These are phyloP conservation scores for Drosophila subpulchrella DNA, from an alignment of 1,140 invertebrate genomes.

Conservation along the genomic window DNA sequence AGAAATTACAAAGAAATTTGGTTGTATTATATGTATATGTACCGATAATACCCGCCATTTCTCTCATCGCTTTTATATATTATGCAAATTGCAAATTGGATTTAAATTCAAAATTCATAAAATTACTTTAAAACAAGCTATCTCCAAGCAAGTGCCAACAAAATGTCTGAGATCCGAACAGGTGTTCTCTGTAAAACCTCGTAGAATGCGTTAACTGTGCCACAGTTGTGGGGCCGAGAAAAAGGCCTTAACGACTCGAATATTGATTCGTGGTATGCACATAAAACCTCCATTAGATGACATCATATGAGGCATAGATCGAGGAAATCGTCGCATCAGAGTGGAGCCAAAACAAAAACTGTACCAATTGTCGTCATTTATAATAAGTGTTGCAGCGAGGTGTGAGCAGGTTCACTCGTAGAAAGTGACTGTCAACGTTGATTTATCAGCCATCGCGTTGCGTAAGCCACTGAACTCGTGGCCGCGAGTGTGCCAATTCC, in stretches of 20 bases:
- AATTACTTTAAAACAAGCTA: not conserved
- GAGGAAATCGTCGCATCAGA: not conserved
- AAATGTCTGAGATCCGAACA: conserved; percentile 35
- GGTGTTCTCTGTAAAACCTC: conserved; percentile 9
- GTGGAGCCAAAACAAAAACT: conserved; percentile 29
- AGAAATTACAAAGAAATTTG: too few relatives aligned
- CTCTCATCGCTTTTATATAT: too few relatives aligned
- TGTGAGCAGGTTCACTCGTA: conserved; percentile 3
- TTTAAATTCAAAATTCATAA: too few relatives aligned
- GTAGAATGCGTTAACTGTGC: conserved; percentile 24
- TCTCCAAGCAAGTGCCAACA: conserved; percentile 1
- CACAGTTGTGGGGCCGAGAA: conserved; percentile 9
- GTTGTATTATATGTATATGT: too few relatives aligned
- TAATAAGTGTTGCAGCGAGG: not conserved
- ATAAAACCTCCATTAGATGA: conserved; percentile 41
- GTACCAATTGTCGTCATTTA: conserved; percentile 27
- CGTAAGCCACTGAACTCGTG: conserved; percentile 19
- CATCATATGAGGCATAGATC: conserved; percentile 30
- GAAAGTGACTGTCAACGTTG: conserved; percentile 40
- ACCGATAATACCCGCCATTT: too few relatives aligned
- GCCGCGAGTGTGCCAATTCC: conserved; percentile 54
- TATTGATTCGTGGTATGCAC: conserved; percentile 41
- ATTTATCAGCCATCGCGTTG: conserved; percentile 35
- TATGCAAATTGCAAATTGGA: too few relatives aligned
- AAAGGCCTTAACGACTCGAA: conserved; percentile 15